Conservation (phyloP, 2,797 vertebrate species). For the Poecilia gillii region DNA sequence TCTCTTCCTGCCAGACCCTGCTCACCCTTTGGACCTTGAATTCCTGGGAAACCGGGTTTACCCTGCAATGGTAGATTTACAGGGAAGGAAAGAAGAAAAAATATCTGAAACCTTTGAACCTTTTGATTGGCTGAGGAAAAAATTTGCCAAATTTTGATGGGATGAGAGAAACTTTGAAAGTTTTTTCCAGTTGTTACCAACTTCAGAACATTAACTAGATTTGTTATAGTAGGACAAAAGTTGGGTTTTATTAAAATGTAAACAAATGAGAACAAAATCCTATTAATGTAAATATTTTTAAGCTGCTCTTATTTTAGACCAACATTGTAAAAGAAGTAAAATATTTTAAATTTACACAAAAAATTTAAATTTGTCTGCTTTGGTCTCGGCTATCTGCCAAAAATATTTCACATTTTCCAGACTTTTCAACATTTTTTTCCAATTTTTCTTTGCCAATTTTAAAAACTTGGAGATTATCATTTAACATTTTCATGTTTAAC, state of each 20-base stretch:
- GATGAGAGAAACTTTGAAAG: background rate
- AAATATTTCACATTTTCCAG: background rate
- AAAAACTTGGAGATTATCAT: background rate
- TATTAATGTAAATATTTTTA: background rate
- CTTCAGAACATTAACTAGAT: background rate
- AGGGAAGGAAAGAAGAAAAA: background rate
- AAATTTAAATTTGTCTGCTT: background rate
- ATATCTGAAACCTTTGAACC: background rate
- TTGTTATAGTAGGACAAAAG: background rate
- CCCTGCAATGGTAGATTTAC: slow-evolving; percentile 69
- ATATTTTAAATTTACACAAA: background rate
- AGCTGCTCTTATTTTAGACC: background rate
- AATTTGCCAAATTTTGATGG: background rate
- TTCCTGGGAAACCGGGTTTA: slow-evolving; percentile 82
- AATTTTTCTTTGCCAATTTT: background rate
- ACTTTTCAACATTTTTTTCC: background rate
- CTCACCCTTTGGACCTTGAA: slow-evolving; percentile 81
- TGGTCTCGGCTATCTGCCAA: background rate
- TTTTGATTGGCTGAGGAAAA: background rate
- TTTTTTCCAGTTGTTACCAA: background rate
- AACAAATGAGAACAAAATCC: background rate
- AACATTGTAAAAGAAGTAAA: background rate
- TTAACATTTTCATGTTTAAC: background rate
- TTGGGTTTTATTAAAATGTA: background rate
- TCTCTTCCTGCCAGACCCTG: slow-evolving; percentile 80